Evolutionary conservation across 2,888 invertebrate genomes (phyloP), one percentile per base, ranked within the genome.

Genomic region (Lepidochrysops patricia): DNA sequence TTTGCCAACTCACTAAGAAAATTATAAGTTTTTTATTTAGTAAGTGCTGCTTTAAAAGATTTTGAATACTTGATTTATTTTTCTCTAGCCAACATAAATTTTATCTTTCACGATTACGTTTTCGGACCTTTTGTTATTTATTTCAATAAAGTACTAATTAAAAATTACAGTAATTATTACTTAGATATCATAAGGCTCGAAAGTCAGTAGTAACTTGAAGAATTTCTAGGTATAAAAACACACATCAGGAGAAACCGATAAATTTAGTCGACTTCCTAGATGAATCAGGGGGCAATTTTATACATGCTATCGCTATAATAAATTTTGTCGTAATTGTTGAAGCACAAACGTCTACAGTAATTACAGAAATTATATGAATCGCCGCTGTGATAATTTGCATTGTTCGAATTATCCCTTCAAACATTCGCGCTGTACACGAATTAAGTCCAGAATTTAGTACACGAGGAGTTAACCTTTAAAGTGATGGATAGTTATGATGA

Each of bases 341-440:
- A 49, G 54, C 61, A 60, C 62, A 62, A 58, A 60, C 57, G 37
- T 25, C 57, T 57, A 57, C 54, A 29, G 60, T 62, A 62, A 64
- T 63, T 63, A 64, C 60, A 60, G 61, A 64, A 64, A 62, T 62
- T 62, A 61, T 63, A 64, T 61, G 59, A 60, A 59, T 61, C 59
- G 62, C 58, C 58, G 32, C 23, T 19, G 23, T 23, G 12, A 58
- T 50, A 50, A 58, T 59, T 26, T 50, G 52, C 50, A 35, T 60
- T 60, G 57, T 60, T 52, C 58, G 48, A 57, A 54, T 57, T 58
- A 58, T 43, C 49, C 56, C 37, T 57, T 60, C 60, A 62, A 62
- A 60, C 50, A 62, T 59, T 59, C 27, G 35, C 25, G 34, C 58
- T 49, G 35, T 32, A 61, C 32, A 54, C 25, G 34, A 43, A 62